Percentiles rank a stretch among this genome's conserved stretches.
phyloP scores from a whole-genome alignment of 2,797 vertebrate species.

The Enteromius treurensis region DNA sequence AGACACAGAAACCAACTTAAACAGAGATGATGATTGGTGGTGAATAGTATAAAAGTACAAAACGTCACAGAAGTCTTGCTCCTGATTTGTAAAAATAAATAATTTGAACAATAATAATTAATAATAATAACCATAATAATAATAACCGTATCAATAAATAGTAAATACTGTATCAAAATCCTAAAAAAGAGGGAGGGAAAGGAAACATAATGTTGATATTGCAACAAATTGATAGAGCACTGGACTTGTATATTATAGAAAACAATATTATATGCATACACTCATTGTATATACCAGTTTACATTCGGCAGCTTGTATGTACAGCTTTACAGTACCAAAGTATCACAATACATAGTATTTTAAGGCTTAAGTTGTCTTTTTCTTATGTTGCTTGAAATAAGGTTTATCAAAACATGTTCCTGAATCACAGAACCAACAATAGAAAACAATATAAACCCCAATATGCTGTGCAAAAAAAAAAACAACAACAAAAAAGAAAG shows the following conservation, averaged over 20 bases:
- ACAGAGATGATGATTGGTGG: slow-evolving; percentile 70
- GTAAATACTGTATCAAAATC: slow-evolving; percentile 83
- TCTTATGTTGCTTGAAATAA: slow-evolving; percentile 58
- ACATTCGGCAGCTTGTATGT: slow-evolving; percentile 82
- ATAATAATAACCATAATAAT: slow-evolving; percentile 15
- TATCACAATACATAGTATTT: slow-evolving; percentile 84
- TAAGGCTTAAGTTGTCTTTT: slow-evolving; percentile 77
- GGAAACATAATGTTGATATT: slow-evolving; percentile 66
- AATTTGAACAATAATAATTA: slow-evolving; percentile 67
- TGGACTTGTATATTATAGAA: slow-evolving; percentile 74
- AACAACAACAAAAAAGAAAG: slow-evolving; percentile 42
- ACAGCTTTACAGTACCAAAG: slow-evolving; percentile 79
- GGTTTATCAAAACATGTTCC: slow-evolving; percentile 72
- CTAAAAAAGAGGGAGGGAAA: slow-evolving; percentile 57
- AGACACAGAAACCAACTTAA: slow-evolving; percentile 74
- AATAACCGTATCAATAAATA: slow-evolving; percentile 74
- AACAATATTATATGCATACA: slow-evolving; percentile 74
- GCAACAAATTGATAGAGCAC: slow-evolving; percentile 70
- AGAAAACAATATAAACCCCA: slow-evolving; percentile 71
- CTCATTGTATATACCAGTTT: slow-evolving; percentile 78
- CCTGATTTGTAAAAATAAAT: slow-evolving; percentile 82
- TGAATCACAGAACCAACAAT: slow-evolving; percentile 70
- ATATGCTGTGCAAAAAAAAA: slow-evolving; percentile 77
- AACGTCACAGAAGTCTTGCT: slow-evolving; percentile 77
- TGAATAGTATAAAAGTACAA: slow-evolving; percentile 83